Evolutionary conservation across 2,797 vertebrate genomes (phyloP), one percentile per base, ranked within the genome.

Genomic region (Gymnocypris eckloni): DNA sequence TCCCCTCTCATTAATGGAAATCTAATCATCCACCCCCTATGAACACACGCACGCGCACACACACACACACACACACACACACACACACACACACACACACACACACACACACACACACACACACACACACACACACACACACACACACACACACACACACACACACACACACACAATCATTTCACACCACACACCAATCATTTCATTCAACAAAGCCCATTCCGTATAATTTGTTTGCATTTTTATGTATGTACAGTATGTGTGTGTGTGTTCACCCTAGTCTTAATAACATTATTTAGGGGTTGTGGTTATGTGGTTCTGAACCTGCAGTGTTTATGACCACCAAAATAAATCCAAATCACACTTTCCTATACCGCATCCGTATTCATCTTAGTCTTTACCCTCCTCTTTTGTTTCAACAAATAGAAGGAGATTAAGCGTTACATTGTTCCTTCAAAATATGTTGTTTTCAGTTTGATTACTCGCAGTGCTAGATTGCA

Each of bases 261-360:
- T 84, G 73, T 76, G 72, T 83, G 45, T 73, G 72, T 54, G 16
- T 54, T 67, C 64, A 18, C 37, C 64, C 15, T 67, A 67, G 73
- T 86, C 86, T 86, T 84, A 90, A 89, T 92, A 93, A 93, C 93
- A 93, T 85, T 91, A 92, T 93, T 92, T 92, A 89, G 54, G 79
- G 86, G 91, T 89, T 86, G 56, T 88, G 87, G 90, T 81, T 92
- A 85, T 91, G 59, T 89, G 87, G 90, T 82, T 92, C 86, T 91
- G 92, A 92, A 90, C 92, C 78, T 77, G 5, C 81, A 86, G 88
- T 88, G 89, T 92, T 94, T 92, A 91, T 90, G 90, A 93, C 81
- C 90, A 28, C 9, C 82, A 15, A 78, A 86, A 93, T 94, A 90
- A 92, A 48, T 61, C 64, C 15, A 67, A 37, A 43, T 82, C 13